phyloP scores from a whole-genome alignment of 2,888 invertebrate species.

The Drosophila greeni region DNA sequence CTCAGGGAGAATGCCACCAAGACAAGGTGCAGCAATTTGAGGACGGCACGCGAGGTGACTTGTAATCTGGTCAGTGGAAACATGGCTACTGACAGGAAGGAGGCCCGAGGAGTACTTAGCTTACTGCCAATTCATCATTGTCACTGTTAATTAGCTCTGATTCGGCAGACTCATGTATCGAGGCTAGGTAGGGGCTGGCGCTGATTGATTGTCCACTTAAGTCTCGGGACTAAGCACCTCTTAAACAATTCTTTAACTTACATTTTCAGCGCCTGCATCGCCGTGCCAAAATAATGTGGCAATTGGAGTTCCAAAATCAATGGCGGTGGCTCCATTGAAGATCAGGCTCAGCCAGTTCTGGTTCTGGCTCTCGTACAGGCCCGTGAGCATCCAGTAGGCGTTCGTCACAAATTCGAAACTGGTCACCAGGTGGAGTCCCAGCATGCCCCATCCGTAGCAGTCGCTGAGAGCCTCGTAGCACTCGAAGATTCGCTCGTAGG shows the following conservation, averaged over 20 bases:
- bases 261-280: constrained; percentile 65
- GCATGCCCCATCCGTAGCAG: constrained; percentile 76
- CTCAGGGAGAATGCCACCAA: constrained; percentile 40
- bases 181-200: not conserved
- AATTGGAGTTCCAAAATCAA: constrained; percentile 55
- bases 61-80: constrained; percentile 26
- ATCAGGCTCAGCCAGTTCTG: constrained; percentile 37
- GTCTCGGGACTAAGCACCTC: not conserved
- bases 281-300: constrained; percentile 62
- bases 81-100: constrained; percentile 21
- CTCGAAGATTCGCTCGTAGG: constrained; percentile 72
- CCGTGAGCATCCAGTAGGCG: constrained; percentile 71
- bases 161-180: not conserved
- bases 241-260: constrained; percentile 50
- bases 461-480: constrained; percentile 68
- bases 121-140: constrained; percentile 33
- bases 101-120: constrained; percentile 5
- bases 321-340: constrained; percentile 55
- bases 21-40: constrained; percentile 26
- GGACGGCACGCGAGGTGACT: constrained; percentile 28
- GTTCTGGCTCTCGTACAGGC: constrained; percentile 19
- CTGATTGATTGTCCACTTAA: constrained; percentile 17
- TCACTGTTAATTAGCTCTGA: constrained; percentile 19
- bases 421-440: constrained; percentile 67
- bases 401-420: constrained; percentile 76